These are phyloP conservation scores for Prietella phreatophila DNA, from an alignment of 2,113 vertebrate genomes.

Conservation along the genomic window DNA sequence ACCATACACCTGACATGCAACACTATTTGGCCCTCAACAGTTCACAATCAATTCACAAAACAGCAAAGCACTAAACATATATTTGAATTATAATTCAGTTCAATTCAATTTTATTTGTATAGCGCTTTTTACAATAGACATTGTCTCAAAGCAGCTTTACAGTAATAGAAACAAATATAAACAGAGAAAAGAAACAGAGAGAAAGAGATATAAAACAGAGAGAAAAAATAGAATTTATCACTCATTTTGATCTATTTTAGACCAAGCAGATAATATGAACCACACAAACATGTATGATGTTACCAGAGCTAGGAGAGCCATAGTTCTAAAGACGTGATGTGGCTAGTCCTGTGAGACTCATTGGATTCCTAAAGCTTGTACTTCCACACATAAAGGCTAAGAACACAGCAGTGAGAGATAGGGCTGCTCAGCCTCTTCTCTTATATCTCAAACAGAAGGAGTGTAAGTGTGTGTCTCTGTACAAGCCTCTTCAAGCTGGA, in stretches of 20 bases:
- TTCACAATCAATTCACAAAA: not conserved
- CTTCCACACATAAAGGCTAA: not conserved
- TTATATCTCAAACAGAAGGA: conserved; percentile 32
- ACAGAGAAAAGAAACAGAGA: too few relatives aligned
- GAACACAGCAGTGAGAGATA: conserved; percentile 28
- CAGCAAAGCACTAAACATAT: not conserved
- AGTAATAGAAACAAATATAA: too few relatives aligned
- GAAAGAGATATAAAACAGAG: too few relatives aligned
- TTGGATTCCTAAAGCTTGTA: conserved; percentile 8
- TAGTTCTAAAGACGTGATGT: conserved; percentile 50
- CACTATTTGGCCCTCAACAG: not conserved
- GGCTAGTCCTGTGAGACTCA: conserved; percentile 9
- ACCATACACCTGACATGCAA: not conserved
- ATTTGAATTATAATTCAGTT: too few relatives aligned
- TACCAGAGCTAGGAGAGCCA: conserved; percentile 70
- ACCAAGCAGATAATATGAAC: not conserved
- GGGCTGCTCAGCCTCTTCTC: conserved; percentile 8
- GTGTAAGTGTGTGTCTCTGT: conserved; percentile 15
- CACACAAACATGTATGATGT: conserved; percentile 35
- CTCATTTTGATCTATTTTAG: not conserved
- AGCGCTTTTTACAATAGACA: too few relatives aligned
- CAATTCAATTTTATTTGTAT: too few relatives aligned
- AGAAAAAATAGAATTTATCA: too few relatives aligned
- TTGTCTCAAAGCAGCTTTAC: too few relatives aligned
- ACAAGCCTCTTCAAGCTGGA: conserved; percentile 55